Conservation (phyloP, 2,888 invertebrate genomes). For the Cremastobaeus sp. region DNA sequence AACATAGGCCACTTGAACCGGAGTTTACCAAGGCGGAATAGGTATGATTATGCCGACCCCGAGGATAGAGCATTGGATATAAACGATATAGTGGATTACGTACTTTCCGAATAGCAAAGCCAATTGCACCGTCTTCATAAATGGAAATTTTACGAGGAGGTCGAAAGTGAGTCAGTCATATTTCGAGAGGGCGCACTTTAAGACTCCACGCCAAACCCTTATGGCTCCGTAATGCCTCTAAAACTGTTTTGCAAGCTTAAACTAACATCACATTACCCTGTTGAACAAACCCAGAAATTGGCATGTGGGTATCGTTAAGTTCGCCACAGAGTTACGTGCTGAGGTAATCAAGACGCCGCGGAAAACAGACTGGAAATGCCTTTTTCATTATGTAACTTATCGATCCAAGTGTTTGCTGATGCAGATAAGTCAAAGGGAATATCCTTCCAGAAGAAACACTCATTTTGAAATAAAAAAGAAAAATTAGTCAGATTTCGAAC, state of each 20-base stretch:
- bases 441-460: too few relatives aligned
- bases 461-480: too few relatives aligned
- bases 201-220: slow-evolving; percentile 26
- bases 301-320: slow-evolving; percentile 28
- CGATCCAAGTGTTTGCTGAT: too few relatives aligned
- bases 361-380: background rate
- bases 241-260: slow-evolving; percentile 40
- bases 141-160: slow-evolving; percentile 61
- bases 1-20: too few relatives aligned
- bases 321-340: slow-evolving; percentile 17
- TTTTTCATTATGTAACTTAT: background rate
- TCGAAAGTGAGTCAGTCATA: slow-evolving; percentile 38
- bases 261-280: slow-evolving; percentile 43
- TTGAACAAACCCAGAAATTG: slow-evolving; percentile 37
- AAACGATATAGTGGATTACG: slow-evolving; percentile 70
- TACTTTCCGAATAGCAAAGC: slow-evolving; percentile 44
- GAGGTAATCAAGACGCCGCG: slow-evolving; percentile 1
- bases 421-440: too few relatives aligned
- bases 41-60: slow-evolving; percentile 71
- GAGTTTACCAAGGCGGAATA: slow-evolving; percentile 71
- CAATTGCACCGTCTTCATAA: slow-evolving; percentile 60
- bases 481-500: too few relatives aligned
- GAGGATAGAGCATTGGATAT: slow-evolving; percentile 67
- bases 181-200: slow-evolving; percentile 40
- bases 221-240: slow-evolving; percentile 31